These are phyloP conservation scores for Leptinotarsa texana DNA, from an alignment of 1,140 invertebrate genomes.

Conservation along the genomic window DNA sequence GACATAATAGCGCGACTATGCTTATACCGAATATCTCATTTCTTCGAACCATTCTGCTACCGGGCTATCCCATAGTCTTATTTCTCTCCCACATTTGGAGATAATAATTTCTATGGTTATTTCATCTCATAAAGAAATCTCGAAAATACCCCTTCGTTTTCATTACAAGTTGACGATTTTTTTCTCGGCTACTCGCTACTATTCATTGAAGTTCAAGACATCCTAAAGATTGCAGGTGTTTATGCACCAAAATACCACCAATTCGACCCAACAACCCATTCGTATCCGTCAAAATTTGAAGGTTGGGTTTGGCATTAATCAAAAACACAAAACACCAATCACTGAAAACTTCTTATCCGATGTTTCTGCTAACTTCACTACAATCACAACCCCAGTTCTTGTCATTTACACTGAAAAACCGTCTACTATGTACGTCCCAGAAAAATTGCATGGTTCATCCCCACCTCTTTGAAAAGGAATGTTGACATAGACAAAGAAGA, in stretches of 20 bases:
- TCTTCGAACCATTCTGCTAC: constrained; percentile 33
- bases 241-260: neutral
- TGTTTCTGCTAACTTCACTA: too few relatives aligned
- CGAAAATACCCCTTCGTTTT: too few relatives aligned
- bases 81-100: neutral
- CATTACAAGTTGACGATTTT: neutral
- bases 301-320: neutral
- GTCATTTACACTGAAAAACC: too few relatives aligned
- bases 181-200: neutral
- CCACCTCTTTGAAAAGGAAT: too few relatives aligned
- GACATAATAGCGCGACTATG: constrained; percentile 34
- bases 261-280: neutral
- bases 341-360: too few relatives aligned
- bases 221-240: neutral
- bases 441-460: too few relatives aligned
- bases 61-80: constrained; percentile 1
- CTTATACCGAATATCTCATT: constrained; percentile 37
- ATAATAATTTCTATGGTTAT: too few relatives aligned
- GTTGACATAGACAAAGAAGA: neutral
- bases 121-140: too few relatives aligned
- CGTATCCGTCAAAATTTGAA: neutral
- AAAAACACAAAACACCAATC: neutral
- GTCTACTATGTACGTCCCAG: too few relatives aligned
- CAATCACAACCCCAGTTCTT: too few relatives aligned
- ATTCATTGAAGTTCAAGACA: neutral